A percentile compares a stretch with the other conserved stretches of the same genome.
These are phyloP conservation scores for Carapus acus DNA, from an alignment of 2,797 vertebrate species.

Conservation along the genomic window DNA sequence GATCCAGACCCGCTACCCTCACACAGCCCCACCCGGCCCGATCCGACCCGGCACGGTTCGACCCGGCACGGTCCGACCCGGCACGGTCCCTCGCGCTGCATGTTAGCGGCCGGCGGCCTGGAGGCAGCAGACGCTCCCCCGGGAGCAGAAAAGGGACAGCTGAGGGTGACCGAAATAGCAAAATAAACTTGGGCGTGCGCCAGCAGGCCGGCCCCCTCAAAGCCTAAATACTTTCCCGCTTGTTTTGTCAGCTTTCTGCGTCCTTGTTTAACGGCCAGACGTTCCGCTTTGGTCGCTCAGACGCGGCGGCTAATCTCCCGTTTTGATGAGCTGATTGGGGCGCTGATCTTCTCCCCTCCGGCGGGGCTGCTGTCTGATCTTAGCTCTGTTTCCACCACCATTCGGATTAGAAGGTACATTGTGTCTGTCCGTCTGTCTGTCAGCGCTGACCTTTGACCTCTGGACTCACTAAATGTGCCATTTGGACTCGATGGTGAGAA, in stretches of 20 bases:
- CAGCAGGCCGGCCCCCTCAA: slow-evolving; percentile 12
- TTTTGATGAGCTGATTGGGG: slow-evolving; percentile 26
- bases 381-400: slow-evolving; percentile 18
- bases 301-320: slow-evolving; percentile 24
- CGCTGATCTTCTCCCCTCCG: neutral
- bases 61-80: neutral
- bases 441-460: slow-evolving; percentile 44
- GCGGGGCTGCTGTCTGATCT: slow-evolving; percentile 4
- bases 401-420: slow-evolving; percentile 16
- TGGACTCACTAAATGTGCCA: too few relatives aligned
- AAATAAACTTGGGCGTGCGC: slow-evolving; percentile 58
- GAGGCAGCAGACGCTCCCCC: slow-evolving; percentile 51
- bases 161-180: slow-evolving; percentile 68
- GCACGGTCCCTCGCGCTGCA: slow-evolving; percentile 24
- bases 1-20: slow-evolving; percentile 35
- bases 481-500: too few relatives aligned
- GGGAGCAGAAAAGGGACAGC: slow-evolving; percentile 63
- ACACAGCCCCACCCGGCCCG: slow-evolving; percentile 25
- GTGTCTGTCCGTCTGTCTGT: slow-evolving; percentile 13
- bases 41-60: accelerated
- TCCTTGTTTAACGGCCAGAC: slow-evolving; percentile 37
- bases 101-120: slow-evolving; percentile 48
- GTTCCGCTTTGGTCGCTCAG: too few relatives aligned
- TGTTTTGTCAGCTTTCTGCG: slow-evolving; percentile 38
- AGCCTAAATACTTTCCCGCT: slow-evolving; percentile 28